Evolutionary conservation across 2,797 vertebrate genomes (phyloP).

Genomic region (Phoebastria nigripes): DNA sequence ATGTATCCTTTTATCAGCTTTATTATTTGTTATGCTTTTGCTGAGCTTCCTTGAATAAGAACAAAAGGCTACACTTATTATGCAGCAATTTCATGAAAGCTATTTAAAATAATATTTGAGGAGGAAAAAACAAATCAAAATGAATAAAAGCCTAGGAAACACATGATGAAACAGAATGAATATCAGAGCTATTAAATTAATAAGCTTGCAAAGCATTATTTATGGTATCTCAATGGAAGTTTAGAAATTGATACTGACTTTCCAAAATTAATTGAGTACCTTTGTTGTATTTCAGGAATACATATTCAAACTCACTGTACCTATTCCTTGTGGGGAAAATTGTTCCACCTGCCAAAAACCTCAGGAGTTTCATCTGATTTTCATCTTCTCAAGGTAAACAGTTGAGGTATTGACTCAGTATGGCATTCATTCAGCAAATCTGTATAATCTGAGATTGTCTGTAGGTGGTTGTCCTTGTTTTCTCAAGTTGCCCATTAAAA

Average conservation of each 20-base stretch:
- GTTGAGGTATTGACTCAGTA: background rate
- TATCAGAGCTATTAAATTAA: conserved; percentile 61
- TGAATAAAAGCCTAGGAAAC: conserved; percentile 50
- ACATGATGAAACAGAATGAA: conserved; percentile 38
- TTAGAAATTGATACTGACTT: conserved; percentile 44
- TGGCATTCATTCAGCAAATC: background rate
- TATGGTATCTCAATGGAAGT: conserved; percentile 31
- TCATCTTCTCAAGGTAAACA: background rate
- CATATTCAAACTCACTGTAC: background rate
- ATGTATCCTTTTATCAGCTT: conserved; percentile 37
- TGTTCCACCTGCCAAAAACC: background rate
- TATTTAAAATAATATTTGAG: conserved; percentile 58
- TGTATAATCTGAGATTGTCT: background rate
- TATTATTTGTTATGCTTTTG: conserved; percentile 51
- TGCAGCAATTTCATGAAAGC: conserved; percentile 34
- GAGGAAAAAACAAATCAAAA: conserved; percentile 62
- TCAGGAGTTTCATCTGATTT: background rate
- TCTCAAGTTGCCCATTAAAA: background rate
- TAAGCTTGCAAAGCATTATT: conserved; percentile 38
- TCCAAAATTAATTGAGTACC: conserved; percentile 28
- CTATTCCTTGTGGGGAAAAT: background rate
- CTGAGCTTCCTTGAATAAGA: conserved; percentile 27
- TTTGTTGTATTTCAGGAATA: conserved; percentile 38
- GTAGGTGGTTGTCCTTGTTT: background rate
- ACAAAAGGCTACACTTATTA: conserved; percentile 20